A percentile compares a stretch with the other conserved stretches of the same genome.
These are phyloP conservation scores for Marisa cornuarietis DNA, from an alignment of 1,140 invertebrate species.

Conservation along the genomic window DNA sequence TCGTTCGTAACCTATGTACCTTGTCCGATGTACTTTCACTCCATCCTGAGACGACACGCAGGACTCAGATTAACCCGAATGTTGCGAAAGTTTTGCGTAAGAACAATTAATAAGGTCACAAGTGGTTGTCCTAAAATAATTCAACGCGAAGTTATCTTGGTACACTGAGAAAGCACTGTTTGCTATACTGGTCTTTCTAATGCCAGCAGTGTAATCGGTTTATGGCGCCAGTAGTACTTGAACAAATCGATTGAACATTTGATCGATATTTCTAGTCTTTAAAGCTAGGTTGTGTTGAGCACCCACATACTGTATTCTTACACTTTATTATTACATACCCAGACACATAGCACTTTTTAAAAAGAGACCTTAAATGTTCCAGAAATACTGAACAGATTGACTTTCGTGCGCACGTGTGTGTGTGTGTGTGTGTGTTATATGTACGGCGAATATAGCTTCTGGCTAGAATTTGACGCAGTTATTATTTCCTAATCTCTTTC, in stretches of 20 bases:
- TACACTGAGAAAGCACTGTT: too few relatives aligned
- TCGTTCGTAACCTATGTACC: too few relatives aligned
- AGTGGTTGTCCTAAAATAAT: too few relatives aligned
- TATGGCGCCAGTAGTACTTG: neutral
- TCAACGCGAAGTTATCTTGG: too few relatives aligned
- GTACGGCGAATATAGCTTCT: neutral
- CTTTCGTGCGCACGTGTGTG: neutral
- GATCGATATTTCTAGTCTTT: neutral
- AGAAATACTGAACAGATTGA: neutral
- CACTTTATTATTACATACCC: neutral
- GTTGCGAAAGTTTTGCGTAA: too few relatives aligned
- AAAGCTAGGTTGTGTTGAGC: neutral
- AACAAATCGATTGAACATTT: neutral
- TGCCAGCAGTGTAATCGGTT: neutral
- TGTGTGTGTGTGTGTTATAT: conserved; percentile 4
- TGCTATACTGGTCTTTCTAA: too few relatives aligned
- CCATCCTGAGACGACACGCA: too few relatives aligned
- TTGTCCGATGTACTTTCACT: too few relatives aligned
- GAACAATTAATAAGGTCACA: too few relatives aligned
- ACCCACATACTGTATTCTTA: neutral
- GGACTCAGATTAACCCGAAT: too few relatives aligned
- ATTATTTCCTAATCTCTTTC: neutral
- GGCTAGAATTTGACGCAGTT: neutral
- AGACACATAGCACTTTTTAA: neutral
- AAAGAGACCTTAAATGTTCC: neutral